Evolutionary conservation across 2,113 vertebrate species (phyloP).

Genomic region (Dryoscopus gambensis): DNA sequence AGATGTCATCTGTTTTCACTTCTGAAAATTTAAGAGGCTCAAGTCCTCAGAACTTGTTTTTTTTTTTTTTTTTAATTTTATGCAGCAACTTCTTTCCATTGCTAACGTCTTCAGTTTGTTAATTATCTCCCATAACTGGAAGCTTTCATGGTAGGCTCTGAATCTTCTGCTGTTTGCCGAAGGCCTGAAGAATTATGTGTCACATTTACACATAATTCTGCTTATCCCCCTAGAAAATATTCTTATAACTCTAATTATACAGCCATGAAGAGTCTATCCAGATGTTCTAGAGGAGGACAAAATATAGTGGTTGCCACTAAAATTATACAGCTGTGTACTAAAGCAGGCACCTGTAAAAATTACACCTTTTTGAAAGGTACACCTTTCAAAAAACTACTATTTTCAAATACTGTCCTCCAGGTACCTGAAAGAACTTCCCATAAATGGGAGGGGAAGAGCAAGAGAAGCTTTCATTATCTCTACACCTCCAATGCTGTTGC

Average conservation of each 20-base stretch:
- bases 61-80: not conserved
- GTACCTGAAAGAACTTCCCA: not conserved
- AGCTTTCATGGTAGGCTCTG: not conserved
- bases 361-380: too few species aligned
- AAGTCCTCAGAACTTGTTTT: not conserved
- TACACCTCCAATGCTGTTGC: not conserved
- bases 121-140: conserved; percentile 24
- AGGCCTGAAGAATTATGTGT: conserved; percentile 22
- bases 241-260: not conserved
- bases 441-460: not conserved
- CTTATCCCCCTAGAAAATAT: not conserved
- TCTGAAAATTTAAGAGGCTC: not conserved
- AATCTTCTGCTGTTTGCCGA: conserved; percentile 6
- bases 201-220: conserved; percentile 3
- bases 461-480: not conserved
- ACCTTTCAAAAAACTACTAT: not conserved
- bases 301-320: not conserved
- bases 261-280: conserved; percentile 1
- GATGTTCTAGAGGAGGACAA: conserved; percentile 1
- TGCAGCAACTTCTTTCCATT: not conserved
- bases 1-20: not conserved
- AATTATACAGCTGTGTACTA: not conserved
- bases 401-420: not conserved
- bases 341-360: not conserved
- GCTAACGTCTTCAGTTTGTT: not conserved